These are phyloP conservation scores for Chinchilla lanigera DNA, from an alignment of 2,113 vertebrate genomes.

Conservation along the genomic window DNA sequence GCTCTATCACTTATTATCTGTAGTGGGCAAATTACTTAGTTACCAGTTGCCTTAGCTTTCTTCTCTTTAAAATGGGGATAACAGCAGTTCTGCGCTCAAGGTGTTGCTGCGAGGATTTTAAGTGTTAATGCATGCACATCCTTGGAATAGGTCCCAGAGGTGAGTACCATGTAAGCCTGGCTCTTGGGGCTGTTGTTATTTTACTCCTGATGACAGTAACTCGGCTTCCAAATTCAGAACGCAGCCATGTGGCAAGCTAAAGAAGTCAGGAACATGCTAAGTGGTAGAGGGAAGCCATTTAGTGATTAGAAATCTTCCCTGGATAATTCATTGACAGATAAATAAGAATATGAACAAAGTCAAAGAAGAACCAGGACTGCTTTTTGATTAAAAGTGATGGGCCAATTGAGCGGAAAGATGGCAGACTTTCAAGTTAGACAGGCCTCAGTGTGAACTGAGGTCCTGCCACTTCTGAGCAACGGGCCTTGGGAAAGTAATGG, in stretches of 20 bases:
- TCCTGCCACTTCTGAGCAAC: neutral
- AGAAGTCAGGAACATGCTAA: constrained; percentile 15
- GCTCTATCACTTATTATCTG: neutral
- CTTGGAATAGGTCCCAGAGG: neutral
- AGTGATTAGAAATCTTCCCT: neutral
- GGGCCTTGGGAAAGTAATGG: neutral
- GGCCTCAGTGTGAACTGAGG: neutral
- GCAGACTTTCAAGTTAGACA: neutral
- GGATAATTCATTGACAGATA: neutral
- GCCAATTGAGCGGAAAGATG: neutral
- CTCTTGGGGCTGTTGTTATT: neutral
- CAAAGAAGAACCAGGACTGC: neutral
- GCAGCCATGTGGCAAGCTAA: neutral
- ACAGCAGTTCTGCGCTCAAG: neutral
- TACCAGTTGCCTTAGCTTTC: neutral
- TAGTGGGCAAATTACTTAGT: constrained; percentile 18
- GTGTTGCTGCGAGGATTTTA: neutral
- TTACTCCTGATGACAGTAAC: neutral
- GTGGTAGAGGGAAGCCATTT: neutral
- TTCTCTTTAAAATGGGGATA: constrained; percentile 1
- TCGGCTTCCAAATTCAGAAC: constrained; percentile 9
- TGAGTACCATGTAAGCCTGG: neutral
- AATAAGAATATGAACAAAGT: neutral
- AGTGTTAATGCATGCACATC: neutral
- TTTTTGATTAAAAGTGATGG: neutral